These are phyloP conservation scores for Falco novaeseelandiae DNA, from an alignment of 2,797 vertebrate species.

Conservation along the genomic window DNA sequence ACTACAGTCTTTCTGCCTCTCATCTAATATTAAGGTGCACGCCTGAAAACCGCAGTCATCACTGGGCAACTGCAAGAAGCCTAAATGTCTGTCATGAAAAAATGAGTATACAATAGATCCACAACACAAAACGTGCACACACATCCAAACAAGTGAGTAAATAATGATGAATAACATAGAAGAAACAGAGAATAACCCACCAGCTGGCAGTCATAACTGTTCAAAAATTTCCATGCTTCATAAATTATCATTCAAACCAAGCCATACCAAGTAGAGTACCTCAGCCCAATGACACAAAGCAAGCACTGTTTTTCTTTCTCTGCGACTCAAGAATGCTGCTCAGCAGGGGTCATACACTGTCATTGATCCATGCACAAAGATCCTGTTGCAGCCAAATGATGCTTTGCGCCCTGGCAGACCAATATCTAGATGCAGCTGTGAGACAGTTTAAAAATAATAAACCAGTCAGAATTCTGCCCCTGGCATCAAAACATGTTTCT, in stretches of 20 bases:
- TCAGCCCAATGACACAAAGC: background rate
- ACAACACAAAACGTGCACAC: background rate
- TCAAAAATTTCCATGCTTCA: background rate
- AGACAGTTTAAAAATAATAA: constrained; percentile 14
- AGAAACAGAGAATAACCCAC: background rate
- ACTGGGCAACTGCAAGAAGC: background rate
- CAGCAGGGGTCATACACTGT: background rate
- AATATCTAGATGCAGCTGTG: background rate
- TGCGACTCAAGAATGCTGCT: background rate
- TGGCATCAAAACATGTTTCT: background rate
- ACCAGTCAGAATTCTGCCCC: background rate
- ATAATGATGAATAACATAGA: background rate
- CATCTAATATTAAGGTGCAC: background rate
- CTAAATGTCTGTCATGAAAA: background rate
- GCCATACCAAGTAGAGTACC: background rate
- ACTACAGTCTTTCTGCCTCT: background rate
- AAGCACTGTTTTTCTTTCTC: background rate
- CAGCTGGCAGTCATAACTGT: background rate
- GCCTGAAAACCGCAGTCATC: background rate
- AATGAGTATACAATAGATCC: background rate
- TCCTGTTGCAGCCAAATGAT: background rate
- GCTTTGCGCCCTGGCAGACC: background rate
- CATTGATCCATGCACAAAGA: background rate
- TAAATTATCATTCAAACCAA: background rate
- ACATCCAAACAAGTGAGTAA: background rate